Evolutionary conservation across 2,113 vertebrate species (phyloP).

Genomic region (Lepus americanus): DNA sequence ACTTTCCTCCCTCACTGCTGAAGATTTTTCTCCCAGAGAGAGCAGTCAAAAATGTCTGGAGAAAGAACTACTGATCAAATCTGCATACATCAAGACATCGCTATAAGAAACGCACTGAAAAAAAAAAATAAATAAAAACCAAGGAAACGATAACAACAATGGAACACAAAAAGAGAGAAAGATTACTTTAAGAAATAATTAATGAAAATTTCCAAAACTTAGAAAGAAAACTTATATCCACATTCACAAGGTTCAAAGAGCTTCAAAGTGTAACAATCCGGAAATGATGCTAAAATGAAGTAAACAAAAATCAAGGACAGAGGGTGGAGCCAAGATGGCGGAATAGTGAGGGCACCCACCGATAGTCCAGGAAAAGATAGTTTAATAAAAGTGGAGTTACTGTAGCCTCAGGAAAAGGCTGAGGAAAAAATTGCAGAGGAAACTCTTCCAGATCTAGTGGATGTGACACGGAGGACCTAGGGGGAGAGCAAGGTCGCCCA

Average conservation of each 20-base stretch:
- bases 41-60: background rate
- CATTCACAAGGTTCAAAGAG: background rate
- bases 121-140: background rate
- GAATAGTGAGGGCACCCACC: no score
- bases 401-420: no score
- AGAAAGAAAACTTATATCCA: background rate
- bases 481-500: no score
- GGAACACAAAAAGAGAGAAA: background rate
- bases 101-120: background rate
- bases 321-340: no score
- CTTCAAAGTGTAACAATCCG: background rate
- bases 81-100: background rate
- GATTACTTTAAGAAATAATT: background rate
- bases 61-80: background rate
- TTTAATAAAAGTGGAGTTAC: no score
- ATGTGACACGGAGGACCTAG: no score
- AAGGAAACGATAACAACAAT: background rate
- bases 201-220: background rate
- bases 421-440: no score
- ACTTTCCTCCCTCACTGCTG: background rate
- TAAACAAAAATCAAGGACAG: background rate
- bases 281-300: background rate
- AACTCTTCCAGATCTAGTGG: no score
- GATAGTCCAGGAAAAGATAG: no score
- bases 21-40: background rate